Evolutionary conservation across 2,888 invertebrate species (phyloP).

Genomic region (Incurvaria masculella): DNA sequence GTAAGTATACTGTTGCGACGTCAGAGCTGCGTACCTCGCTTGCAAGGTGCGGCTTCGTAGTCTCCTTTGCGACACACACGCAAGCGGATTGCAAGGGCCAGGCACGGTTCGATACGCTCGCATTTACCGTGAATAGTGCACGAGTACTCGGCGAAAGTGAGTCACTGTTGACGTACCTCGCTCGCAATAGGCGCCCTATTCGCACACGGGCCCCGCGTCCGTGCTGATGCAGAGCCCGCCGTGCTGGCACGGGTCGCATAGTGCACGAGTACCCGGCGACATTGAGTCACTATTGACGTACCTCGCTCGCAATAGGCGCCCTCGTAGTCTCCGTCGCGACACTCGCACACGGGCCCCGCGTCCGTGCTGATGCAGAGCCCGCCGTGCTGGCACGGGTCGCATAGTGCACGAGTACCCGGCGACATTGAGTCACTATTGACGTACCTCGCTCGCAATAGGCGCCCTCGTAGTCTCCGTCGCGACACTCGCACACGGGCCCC

Average conservation of each 20-base stretch:
- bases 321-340: slow-evolving; percentile 88
- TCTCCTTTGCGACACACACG: too few species aligned
- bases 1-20: too few species aligned
- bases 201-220: slow-evolving; percentile 92
- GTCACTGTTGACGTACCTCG: slow-evolving; percentile 66
- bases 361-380: slow-evolving; percentile 72
- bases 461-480: slow-evolving; percentile 90
- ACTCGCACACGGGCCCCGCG: slow-evolving; percentile 93
- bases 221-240: slow-evolving; percentile 61
- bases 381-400: slow-evolving; percentile 9
- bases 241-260: slow-evolving; percentile 9
- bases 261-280: neutral
- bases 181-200: slow-evolving; percentile 94
- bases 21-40: too few species aligned
- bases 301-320: slow-evolving; percentile 95
- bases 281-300: slow-evolving; percentile 33
- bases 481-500: slow-evolving; percentile 93
- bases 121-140: too few species aligned
- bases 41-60: too few species aligned
- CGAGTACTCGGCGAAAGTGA: neutral
- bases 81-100: too few species aligned
- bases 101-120: too few species aligned
- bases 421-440: slow-evolving; percentile 16
- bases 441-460: slow-evolving; percentile 92
- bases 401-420: neutral